Evolutionary conservation across 1,140 invertebrate species (phyloP).

Genomic region (Scaptodrosophila lebanonensis): DNA sequence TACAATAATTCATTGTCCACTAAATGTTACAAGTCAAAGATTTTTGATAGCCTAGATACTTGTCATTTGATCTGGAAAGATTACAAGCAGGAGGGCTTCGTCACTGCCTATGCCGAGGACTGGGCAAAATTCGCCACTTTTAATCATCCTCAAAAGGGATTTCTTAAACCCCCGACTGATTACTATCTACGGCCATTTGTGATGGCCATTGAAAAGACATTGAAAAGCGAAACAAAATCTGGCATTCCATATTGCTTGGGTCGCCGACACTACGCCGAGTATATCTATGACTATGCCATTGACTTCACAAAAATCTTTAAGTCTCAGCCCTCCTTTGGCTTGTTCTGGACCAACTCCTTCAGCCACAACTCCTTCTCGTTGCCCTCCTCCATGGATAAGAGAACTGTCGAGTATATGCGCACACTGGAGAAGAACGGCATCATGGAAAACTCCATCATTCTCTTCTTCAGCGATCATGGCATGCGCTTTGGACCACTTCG

Average conservation of each 20-base stretch:
- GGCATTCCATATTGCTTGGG: conserved; percentile 79
- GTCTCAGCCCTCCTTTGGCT: conserved; percentile 81
- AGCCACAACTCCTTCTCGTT: conserved; percentile 87
- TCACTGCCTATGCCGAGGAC: conserved; percentile 89
- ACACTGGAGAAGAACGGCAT: conserved; percentile 79
- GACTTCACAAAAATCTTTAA: conserved; percentile 78
- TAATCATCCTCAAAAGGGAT: conserved; percentile 87
- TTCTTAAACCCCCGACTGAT: conserved; percentile 86
- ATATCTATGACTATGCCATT: conserved; percentile 79
- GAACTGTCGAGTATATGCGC: conserved; percentile 80
- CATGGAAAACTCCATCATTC: conserved; percentile 83
- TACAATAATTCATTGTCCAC: conserved; percentile 77
- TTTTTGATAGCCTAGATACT: conserved; percentile 78
- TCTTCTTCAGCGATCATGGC: conserved; percentile 95
- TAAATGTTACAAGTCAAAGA: conserved; percentile 78
- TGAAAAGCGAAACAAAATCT: conserved; percentile 62
- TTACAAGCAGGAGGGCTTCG: conserved; percentile 83
- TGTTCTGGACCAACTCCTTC: conserved; percentile 88
- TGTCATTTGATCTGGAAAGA: conserved; percentile 90
- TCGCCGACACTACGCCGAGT: conserved; percentile 79
- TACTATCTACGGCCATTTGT: conserved; percentile 88
- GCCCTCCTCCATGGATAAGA: conserved; percentile 82
- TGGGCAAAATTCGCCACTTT: conserved; percentile 84
- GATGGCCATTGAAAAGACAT: conserved; percentile 80
- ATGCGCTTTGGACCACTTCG: conserved; percentile 89